These are phyloP conservation scores for Mimas tiliae DNA, from an alignment of 2,888 invertebrate species.

Conservation along the genomic window DNA sequence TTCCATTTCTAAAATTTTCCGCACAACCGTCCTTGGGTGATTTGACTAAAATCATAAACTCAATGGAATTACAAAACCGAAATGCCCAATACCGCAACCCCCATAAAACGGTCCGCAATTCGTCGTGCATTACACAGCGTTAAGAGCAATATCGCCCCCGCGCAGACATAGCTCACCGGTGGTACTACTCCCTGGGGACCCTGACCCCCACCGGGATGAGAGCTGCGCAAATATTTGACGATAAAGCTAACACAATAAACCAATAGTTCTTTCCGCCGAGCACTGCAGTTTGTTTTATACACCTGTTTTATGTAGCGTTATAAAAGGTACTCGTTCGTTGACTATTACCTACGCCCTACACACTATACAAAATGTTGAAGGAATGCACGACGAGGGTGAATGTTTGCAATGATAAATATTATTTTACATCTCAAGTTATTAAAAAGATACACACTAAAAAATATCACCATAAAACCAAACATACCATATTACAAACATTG, in stretches of 20 bases:
- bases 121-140: slow-evolving; percentile 17
- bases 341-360: background rate
- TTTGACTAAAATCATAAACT: slow-evolving; percentile 9
- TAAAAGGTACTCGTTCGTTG: background rate
- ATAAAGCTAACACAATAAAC: slow-evolving; percentile 16
- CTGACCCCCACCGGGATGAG: slow-evolving; percentile 21
- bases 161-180: slow-evolving; percentile 5
- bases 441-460: no score
- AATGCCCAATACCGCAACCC: slow-evolving; percentile 6
- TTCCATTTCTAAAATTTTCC: background rate
- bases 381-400: background rate
- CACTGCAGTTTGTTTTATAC: background rate
- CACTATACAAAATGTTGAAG: background rate
- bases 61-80: slow-evolving; percentile 3
- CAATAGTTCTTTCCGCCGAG: slow-evolving; percentile 12
- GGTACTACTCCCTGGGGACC: slow-evolving; percentile 7
- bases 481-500: no score
- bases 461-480: no score
- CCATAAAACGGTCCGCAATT: slow-evolving; percentile 19
- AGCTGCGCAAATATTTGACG: slow-evolving; percentile 21
- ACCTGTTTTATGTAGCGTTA: slow-evolving; percentile 12
- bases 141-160: slow-evolving; percentile 17
- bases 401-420: no score
- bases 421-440: no score
- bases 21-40: background rate